Evolutionary conservation across 1,140 invertebrate genomes (phyloP).

Genomic region (Pachypeltis micranthus): DNA sequence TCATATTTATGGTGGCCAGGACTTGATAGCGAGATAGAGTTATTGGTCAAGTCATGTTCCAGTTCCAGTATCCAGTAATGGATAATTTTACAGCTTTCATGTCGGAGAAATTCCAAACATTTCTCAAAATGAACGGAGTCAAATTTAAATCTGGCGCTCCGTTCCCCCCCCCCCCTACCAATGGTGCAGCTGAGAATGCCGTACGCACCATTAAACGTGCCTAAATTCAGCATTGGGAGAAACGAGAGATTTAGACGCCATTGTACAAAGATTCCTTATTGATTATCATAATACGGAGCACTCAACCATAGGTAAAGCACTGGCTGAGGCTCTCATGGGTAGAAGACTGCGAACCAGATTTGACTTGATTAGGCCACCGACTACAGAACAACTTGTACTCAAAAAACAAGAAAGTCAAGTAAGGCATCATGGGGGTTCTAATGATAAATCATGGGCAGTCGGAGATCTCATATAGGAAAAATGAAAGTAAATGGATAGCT

Average conservation of each 20-base stretch:
- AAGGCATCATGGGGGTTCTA: neutral
- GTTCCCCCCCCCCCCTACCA: neutral
- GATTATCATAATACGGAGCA: neutral
- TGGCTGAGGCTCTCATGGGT: neutral
- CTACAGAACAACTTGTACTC: neutral
- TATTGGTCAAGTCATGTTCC: neutral
- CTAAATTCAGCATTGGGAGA: neutral
- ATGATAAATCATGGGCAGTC: neutral
- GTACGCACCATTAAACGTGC: neutral
- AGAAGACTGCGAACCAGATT: neutral
- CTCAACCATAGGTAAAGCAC: neutral
- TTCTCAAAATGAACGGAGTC: too few relatives aligned
- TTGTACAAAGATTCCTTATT: neutral
- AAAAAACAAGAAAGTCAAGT: neutral
- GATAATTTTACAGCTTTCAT: too few relatives aligned
- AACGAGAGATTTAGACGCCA: neutral
- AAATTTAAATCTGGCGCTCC: neutral
- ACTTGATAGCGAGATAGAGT: neutral
- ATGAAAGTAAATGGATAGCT: conserved; percentile 1
- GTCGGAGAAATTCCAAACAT: too few relatives aligned
- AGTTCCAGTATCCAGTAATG: too few relatives aligned
- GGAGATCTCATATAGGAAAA: neutral
- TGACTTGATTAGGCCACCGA: neutral
- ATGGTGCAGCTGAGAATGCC: neutral
- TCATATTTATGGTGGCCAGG: too few relatives aligned